A percentile compares a stretch with the other conserved stretches of the same genome.
These are phyloP conservation scores for Dendrolimus kikuchii DNA, from an alignment of 1,140 invertebrate species.

Conservation along the genomic window DNA sequence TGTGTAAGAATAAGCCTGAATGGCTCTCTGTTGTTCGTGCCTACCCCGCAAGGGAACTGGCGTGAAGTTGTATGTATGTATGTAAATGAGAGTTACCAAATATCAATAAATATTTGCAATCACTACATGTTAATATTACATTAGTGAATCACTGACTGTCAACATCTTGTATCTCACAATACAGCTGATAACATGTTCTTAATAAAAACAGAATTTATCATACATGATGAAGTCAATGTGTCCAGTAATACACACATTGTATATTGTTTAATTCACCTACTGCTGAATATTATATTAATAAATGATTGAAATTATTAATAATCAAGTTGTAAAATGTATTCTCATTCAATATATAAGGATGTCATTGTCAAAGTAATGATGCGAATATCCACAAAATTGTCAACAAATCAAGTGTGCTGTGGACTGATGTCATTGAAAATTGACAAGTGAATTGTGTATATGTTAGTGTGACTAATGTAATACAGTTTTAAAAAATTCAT, in stretches of 20 bases:
- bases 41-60: too few species aligned
- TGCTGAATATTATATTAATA: slow-evolving; percentile 1
- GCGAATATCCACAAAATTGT: too few species aligned
- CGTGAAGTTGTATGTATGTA: too few species aligned
- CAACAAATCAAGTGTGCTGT: slow-evolving; percentile 33
- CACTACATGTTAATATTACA: slow-evolving; percentile 1
- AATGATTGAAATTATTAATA: background rate
- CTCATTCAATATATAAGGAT: too few species aligned
- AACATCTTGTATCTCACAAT: slow-evolving; percentile 48
- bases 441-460: slow-evolving; percentile 31
- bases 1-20: too few species aligned
- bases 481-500: slow-evolving; percentile 11
- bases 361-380: too few species aligned
- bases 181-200: slow-evolving; percentile 47
- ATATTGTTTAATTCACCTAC: slow-evolving; percentile 18
- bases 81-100: too few species aligned
- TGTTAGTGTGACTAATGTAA: slow-evolving; percentile 15
- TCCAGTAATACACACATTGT: slow-evolving; percentile 19
- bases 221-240: slow-evolving; percentile 12
- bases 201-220: slow-evolving; percentile 46
- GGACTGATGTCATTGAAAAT: slow-evolving; percentile 26
- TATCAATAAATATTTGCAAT: slow-evolving; percentile 18
- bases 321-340: background rate
- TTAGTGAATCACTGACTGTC: slow-evolving; percentile 42
- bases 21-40: too few species aligned